Percentiles rank a stretch among this genome's conserved stretches.
Conservation (phyloP, 2,113 vertebrate species). For the Python bivittatus region DNA sequence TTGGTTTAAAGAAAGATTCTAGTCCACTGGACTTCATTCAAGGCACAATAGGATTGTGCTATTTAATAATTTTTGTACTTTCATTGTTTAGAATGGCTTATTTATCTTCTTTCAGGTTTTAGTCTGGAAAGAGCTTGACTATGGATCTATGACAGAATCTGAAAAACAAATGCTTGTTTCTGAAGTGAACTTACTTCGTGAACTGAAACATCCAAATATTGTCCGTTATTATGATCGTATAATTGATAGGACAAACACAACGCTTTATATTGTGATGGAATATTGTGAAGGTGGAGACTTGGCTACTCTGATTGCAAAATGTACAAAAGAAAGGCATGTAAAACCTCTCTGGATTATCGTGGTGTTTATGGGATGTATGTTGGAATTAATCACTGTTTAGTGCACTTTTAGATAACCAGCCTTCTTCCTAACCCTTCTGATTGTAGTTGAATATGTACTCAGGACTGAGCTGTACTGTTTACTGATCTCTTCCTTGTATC, state of each 20-base stretch:
- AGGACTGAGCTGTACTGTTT: background rate
- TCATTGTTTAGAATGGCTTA: background rate
- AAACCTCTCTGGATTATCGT: background rate
- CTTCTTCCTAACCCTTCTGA: background rate
- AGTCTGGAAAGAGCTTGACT: slow-evolving; percentile 97
- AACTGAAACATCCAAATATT: slow-evolving; percentile 93
- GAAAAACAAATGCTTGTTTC: slow-evolving; percentile 98
- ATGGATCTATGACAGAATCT: slow-evolving; percentile 88
- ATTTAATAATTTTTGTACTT: background rate
- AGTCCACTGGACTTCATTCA: background rate
- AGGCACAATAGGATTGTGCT: background rate
- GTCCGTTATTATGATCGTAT: slow-evolving; percentile 94
- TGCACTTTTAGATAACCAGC: background rate
- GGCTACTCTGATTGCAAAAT: slow-evolving; percentile 83
- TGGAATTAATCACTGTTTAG: background rate
- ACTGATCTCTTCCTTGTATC: background rate
- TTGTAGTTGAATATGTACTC: background rate
- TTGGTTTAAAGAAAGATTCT: background rate
- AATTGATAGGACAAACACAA: slow-evolving; percentile 88
- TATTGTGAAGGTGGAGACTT: slow-evolving; percentile 94
- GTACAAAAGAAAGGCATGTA: slow-evolving; percentile 85
- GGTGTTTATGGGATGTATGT: background rate
- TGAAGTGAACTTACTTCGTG: slow-evolving; percentile 93
- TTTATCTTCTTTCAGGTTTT: slow-evolving; percentile 75
- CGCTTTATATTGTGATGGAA: slow-evolving; percentile 96